Evolutionary conservation across 2,113 vertebrate genomes (phyloP), one percentile per base, ranked within the genome.

Genomic region (Gila orcuttii): DNA sequence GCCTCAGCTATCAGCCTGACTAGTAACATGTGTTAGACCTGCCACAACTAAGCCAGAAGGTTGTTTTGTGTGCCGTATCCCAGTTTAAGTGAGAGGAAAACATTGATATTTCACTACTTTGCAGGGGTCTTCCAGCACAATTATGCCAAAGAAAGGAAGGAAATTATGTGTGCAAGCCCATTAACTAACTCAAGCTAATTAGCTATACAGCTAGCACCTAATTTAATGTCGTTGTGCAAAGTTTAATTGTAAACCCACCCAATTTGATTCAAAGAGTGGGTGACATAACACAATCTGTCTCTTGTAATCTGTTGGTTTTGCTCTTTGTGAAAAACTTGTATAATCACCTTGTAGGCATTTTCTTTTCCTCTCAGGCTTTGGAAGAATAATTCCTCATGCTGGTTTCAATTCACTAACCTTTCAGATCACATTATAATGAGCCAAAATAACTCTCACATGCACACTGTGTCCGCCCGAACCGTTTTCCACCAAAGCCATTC

Each of bases 401-500:
- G 94, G 87, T 93, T 94, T 92, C 90, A 92, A 93, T 94, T 90
- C 91, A 88, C 87, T 92, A 93, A 93, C 93, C 92, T 93, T 94
- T 93, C 89, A 92, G 92, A 93, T 91, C 90, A 85, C 86, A 55
- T 85, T 78, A 89, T 94, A 94, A 94, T 94, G 93, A 94, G 92
- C 87, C 84, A 45, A 94, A 94, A 94, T 93, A 90, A 91, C 89
- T 92, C 91, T 86, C 94, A 94, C 91, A 93, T 94, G 94, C 93
- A 92, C 90, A 88, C 91, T 90, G 86, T 91, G 90, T 88, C 90
- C 90, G 78, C 25, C 87, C 91, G 77, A 93, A 91, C 92, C 87
- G 90, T 92, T 91, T 89, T 92, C 92, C 91, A 87, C 85, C 71
- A n/a, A 82, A 88, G 83, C 91, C 90, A 84, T 92, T 92, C 92